phyloP scores from a whole-genome alignment of 2,113 vertebrate species.

The Todiramphus saurophagus region DNA sequence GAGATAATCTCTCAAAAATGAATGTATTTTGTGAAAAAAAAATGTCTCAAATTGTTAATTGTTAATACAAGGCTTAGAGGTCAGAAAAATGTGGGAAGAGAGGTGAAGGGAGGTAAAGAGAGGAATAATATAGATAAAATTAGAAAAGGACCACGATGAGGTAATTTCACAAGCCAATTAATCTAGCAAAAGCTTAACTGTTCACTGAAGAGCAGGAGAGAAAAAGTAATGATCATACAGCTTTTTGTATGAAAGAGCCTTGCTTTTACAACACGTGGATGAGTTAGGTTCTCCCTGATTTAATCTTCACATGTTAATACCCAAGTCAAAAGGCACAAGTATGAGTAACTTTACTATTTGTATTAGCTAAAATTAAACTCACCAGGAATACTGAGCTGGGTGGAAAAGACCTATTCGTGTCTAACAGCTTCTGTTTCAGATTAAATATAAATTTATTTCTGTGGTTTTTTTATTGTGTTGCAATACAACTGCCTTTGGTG shows the following conservation, averaged over 20 bases:
- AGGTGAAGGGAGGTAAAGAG: not conserved
- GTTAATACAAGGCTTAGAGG: constrained; percentile 2
- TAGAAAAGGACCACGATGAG: constrained; percentile 33
- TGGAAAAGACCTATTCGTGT: not conserved
- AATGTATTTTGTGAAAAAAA: constrained; percentile 20
- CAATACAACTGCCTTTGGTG: not conserved
- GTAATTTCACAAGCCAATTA: constrained; percentile 15
- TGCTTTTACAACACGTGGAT: constrained; percentile 38
- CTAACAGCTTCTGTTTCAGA: not conserved
- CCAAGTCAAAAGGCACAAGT: not conserved
- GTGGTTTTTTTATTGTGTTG: not conserved
- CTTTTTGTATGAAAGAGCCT: not conserved
- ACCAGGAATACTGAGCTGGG: not conserved
- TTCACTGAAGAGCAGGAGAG: not conserved
- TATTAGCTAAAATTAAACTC: constrained; percentile 1
- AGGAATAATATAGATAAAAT: constrained; percentile 28
- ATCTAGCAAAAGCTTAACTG: not conserved
- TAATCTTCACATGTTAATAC: constrained; percentile 47
- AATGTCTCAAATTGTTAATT: constrained; percentile 8
- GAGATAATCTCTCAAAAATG: constrained; percentile 55
- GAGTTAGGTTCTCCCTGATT: constrained; percentile 18
- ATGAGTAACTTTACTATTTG: not conserved
- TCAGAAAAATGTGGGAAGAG: not conserved
- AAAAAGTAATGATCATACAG: constrained; percentile 4
- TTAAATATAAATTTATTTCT: not conserved